phyloP scores from a whole-genome alignment of 2,113 vertebrate species.

The Patagioenas fasciata region DNA sequence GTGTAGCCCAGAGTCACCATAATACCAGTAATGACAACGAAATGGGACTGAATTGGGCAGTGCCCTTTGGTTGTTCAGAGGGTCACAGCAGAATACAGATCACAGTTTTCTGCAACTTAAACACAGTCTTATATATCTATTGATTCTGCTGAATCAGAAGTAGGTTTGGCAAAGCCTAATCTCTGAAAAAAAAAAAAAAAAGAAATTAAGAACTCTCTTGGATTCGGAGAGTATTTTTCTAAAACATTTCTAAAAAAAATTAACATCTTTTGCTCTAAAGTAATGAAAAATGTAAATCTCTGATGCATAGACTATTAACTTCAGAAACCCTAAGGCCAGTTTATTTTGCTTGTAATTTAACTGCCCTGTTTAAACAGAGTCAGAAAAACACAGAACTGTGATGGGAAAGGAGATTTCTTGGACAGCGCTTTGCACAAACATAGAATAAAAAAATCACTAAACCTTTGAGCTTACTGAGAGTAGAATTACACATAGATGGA shows the following conservation, averaged over 20 bases:
- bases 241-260: background rate
- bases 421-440: background rate
- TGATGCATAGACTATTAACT: background rate
- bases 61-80: background rate
- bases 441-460: background rate
- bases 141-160: conserved; percentile 19
- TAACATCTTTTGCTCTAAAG: background rate
- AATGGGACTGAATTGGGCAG: background rate
- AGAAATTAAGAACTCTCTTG: background rate
- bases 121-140: background rate
- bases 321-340: background rate
- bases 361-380: background rate
- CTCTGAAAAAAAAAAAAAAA: background rate
- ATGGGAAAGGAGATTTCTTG: background rate
- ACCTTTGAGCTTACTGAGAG: background rate
- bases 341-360: background rate
- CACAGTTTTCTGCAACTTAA: background rate
- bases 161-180: background rate
- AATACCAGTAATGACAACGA: conserved; percentile 31
- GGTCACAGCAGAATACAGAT: background rate
- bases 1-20: conserved; percentile 28
- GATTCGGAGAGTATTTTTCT: background rate
- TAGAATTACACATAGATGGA: background rate
- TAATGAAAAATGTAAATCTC: background rate
- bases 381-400: background rate